A percentile compares a stretch with the other conserved stretches of the same genome.
These are phyloP conservation scores for Piprites chloris DNA, from an alignment of 2,113 vertebrate genomes.

Conservation along the genomic window DNA sequence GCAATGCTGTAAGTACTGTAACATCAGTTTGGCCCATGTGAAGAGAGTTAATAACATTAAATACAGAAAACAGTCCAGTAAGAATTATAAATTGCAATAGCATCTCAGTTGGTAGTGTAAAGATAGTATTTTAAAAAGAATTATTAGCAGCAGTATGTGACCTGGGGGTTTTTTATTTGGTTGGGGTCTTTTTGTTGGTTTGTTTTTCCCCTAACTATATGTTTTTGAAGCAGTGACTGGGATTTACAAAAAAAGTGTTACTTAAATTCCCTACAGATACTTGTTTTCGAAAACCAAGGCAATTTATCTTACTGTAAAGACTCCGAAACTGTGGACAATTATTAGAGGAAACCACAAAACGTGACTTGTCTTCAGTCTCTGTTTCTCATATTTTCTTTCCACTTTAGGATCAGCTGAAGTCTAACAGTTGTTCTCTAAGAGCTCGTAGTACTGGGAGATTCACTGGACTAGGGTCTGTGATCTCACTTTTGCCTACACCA, in stretches of 20 bases:
- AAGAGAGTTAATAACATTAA: background rate
- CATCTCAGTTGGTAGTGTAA: background rate
- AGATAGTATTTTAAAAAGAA: background rate
- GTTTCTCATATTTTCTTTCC: background rate
- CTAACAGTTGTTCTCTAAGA: background rate
- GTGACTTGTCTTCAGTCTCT: background rate
- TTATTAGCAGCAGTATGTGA: background rate
- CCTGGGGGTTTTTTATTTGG: background rate
- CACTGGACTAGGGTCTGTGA: background rate
- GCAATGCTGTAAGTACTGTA: background rate
- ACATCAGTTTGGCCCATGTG: background rate
- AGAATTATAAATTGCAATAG: background rate
- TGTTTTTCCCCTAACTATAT: background rate
- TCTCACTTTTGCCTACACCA: background rate
- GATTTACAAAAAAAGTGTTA: background rate
- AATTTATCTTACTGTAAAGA: background rate
- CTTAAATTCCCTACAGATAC: background rate
- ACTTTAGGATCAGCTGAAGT: background rate
- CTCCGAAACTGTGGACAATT: background rate
- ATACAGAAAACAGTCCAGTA: background rate
- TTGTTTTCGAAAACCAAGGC: background rate
- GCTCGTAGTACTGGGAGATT: background rate
- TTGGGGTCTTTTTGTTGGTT: rapidly evolving
- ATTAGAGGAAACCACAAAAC: background rate
- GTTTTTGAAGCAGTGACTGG: background rate